Conservation (phyloP, 2,113 vertebrate genomes). For the Microtus pennsylvanicus region DNA sequence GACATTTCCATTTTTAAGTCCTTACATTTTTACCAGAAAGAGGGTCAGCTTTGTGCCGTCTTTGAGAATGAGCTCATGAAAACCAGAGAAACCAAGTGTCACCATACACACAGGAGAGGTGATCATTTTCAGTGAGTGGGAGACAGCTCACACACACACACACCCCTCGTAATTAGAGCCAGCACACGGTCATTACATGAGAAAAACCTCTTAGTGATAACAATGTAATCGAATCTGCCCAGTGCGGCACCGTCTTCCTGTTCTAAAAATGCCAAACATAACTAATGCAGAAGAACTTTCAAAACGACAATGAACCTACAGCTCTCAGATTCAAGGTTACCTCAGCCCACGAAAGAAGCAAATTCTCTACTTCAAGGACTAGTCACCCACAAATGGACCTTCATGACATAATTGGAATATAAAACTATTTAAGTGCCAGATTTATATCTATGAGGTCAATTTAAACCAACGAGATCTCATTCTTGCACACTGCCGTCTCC, state of each 20-base stretch:
- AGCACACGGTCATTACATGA: constrained; percentile 28
- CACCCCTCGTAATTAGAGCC: constrained; percentile 31
- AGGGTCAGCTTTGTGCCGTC: constrained; percentile 1
- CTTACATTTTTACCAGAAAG: not conserved
- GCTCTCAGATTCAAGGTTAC: constrained; percentile 27
- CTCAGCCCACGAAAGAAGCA: not conserved
- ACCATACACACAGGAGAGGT: not conserved
- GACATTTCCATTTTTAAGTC: constrained; percentile 28
- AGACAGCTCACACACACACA: not conserved
- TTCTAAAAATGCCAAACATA: constrained; percentile 52
- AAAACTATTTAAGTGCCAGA: constrained; percentile 1
- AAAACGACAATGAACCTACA: constrained; percentile 4
- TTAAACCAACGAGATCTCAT: not conserved
- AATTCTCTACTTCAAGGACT: not conserved
- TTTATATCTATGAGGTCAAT: constrained; percentile 44
- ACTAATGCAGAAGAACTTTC: not conserved
- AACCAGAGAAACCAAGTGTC: not conserved
- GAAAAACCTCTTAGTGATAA: constrained; percentile 53
- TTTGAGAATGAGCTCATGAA: constrained; percentile 46
- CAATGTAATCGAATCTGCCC: not conserved
- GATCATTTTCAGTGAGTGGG: constrained; percentile 8
- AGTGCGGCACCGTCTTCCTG: constrained; percentile 21
- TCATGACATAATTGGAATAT: not conserved
- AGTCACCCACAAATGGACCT: constrained; percentile 28
- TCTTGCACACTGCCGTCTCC: not conserved